Percentiles rank a stretch among this genome's conserved stretches.
phyloP scores from a whole-genome alignment of 1,140 invertebrate species.

The Neotoxoptera formosana region DNA sequence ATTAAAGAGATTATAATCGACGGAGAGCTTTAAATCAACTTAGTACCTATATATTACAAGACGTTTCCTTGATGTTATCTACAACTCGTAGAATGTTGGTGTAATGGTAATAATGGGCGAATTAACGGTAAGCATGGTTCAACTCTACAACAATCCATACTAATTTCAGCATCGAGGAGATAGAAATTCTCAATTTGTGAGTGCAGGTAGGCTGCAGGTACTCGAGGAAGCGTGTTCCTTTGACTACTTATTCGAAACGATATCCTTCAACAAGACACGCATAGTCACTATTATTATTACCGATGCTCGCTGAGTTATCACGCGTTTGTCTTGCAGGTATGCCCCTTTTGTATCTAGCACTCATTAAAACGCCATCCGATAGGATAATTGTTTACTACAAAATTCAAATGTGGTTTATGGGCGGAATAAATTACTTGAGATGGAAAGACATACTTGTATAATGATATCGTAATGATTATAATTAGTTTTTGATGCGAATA shows the following conservation, averaged over 20 bases:
- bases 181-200: not conserved
- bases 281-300: not conserved
- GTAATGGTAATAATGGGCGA: not conserved
- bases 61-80: not conserved
- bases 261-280: not conserved
- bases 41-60: not conserved
- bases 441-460: not conserved
- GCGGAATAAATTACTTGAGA: not conserved
- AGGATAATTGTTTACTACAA: not conserved
- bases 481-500: not conserved
- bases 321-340: not conserved
- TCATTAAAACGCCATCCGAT: not conserved
- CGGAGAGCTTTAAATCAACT: not conserved
- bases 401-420: not conserved
- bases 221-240: not conserved
- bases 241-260: not conserved
- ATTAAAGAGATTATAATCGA: not conserved
- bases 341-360: not conserved
- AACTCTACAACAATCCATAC: not conserved
- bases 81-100: not conserved
- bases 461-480: not conserved
- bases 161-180: not conserved
- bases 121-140: not conserved
- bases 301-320: not conserved
- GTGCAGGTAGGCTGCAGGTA: not conserved